phyloP scores from a whole-genome alignment of 1,140 invertebrate genomes.

The Pseudomyrmex sp. region DNA sequence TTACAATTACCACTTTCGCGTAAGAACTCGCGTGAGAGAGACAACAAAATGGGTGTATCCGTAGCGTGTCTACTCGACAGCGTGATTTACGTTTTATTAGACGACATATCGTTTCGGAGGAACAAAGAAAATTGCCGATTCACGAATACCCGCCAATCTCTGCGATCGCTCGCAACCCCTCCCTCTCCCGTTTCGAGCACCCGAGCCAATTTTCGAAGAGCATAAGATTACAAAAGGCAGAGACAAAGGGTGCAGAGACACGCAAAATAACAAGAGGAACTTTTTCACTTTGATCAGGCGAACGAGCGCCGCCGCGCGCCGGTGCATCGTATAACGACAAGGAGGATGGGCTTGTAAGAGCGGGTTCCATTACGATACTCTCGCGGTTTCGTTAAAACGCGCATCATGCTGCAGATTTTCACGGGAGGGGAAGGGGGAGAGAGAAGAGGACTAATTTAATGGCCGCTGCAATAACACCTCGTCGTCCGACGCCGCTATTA shows the following conservation, averaged over 20 bases:
- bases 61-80: not conserved
- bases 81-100: not conserved
- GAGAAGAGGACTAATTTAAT: constrained; percentile 16
- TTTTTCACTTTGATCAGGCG: constrained; percentile 33
- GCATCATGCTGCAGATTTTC: constrained; percentile 20
- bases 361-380: constrained; percentile 12
- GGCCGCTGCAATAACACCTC: constrained; percentile 20
- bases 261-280: constrained; percentile 11
- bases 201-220: constrained; percentile 31
- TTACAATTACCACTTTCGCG: constrained; percentile 45
- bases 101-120: not conserved
- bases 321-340: not conserved
- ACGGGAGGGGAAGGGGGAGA: too few species aligned
- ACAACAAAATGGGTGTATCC: not conserved
- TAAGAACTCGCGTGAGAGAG: constrained; percentile 33
- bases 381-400: constrained; percentile 32
- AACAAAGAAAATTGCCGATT: constrained; percentile 16
- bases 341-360: not conserved
- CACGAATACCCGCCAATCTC: not conserved
- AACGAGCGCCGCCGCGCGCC: not conserved
- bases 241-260: not conserved
- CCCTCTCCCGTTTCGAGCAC: not conserved
- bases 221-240: constrained; percentile 27
- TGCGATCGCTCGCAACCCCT: constrained; percentile 3
- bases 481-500: constrained; percentile 32